Percentiles rank a stretch among this genome's conserved stretches.
phyloP scores from a whole-genome alignment of 2,888 invertebrate species.

The Hyles lineata region DNA sequence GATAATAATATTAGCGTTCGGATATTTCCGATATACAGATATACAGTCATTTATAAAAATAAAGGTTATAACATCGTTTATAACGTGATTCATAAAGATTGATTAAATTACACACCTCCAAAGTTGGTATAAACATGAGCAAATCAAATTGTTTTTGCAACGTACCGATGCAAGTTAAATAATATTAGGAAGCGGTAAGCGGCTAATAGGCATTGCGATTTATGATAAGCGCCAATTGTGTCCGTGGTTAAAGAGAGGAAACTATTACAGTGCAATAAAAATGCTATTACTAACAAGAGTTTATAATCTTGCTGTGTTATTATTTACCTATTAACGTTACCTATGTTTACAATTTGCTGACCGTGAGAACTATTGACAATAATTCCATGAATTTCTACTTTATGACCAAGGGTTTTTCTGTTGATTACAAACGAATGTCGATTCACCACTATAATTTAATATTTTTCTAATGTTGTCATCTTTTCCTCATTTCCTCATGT shows the following conservation, averaged over 20 bases:
- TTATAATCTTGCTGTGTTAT: conserved; percentile 9
- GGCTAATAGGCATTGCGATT: neutral
- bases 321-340: conserved; percentile 16
- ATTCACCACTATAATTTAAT: conserved; percentile 29
- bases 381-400: conserved; percentile 39
- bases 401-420: conserved; percentile 28
- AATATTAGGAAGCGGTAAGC: conserved; percentile 1
- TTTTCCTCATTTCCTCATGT: conserved; percentile 44
- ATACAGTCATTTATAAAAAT: too few relatives aligned
- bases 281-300: conserved; percentile 17
- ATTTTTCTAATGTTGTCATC: conserved; percentile 38
- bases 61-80: neutral
- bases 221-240: neutral
- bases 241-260: neutral
- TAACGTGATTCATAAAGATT: neutral
- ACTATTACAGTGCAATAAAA: conserved; percentile 6
- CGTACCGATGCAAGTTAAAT: neutral
- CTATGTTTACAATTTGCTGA: conserved; percentile 44
- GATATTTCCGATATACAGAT: too few relatives aligned
- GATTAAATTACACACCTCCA: neutral
- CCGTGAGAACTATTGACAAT: conserved; percentile 51
- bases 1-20: too few relatives aligned
- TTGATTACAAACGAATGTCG: conserved; percentile 12
- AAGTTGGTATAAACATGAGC: too few relatives aligned
- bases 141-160: neutral